Evolutionary conservation across 1,140 invertebrate species (phyloP), one percentile per base, ranked within the genome.

Genomic region (Radopholus similis): DNA sequence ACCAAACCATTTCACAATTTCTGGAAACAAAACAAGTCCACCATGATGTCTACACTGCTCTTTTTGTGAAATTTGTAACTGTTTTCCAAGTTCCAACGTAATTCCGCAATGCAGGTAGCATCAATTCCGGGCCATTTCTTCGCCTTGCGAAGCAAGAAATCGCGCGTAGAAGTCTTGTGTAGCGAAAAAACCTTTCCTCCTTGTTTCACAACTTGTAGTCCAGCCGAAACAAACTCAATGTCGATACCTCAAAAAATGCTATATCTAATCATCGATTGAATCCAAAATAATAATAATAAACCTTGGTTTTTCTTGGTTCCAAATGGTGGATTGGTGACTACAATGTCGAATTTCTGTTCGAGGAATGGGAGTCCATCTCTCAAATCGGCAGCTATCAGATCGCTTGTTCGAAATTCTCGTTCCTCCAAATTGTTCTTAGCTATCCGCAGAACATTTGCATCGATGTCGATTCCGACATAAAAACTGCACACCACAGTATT

Each of bases 301-400:
- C 68, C 68, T 18, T 40, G 21, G 35, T 75, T 70, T 30, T 47
- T 28, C 44, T 70, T 70, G 9, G 68, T 70, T n/a, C 68, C 68
- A 70, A 70, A 70, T 37, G 68, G 68, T 28, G 68, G 68, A 68
- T 70, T 70, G 2, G 58, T 73, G 15, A 70, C 37, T 5, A 70
- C 57, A 21, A 70, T 30, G 59, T 70, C 68, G 34, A 73, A 70
- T 18, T 66, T 64, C 1, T n/a, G n/a, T n/a, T 32, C 58, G 37
- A 54, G 11, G 4, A 73, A 15, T 23, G 42, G 40, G n/a, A 34
- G 4, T 8, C 21, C 42, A 35, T 21, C 44, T 18, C 2, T 18
- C 8, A 23, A n/a, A 53, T 40, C 26, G 2, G 21, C 47, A 56
- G n/a, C 54, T 70, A 35, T 40, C 53, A 26, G 51, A 23, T 47